Evolutionary conservation across 2,888 invertebrate species (phyloP), one percentile per base, ranked within the genome.

Genomic region (Eudemis profundana): DNA sequence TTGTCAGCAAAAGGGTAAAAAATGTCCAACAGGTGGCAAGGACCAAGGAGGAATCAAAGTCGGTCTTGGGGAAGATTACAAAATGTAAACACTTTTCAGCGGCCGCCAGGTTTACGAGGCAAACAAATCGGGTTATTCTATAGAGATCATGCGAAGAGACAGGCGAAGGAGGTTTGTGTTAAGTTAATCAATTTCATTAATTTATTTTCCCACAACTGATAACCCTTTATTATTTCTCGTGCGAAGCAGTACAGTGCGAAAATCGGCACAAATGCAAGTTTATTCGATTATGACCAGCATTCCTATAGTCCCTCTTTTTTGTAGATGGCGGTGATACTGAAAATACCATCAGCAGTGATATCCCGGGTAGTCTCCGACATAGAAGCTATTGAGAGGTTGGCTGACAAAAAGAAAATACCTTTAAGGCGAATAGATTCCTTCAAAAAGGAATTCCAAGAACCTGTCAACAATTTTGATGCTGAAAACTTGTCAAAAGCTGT

Each of bases 111-210:
- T 44, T 56, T 56, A 56, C 79, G 67, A 67, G 89, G 89, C n/a
- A 81, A 67, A 72, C 78, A 82, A 49, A 86, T 90, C 68, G 89
- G 89, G 5, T 61, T 86, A 0, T 89, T 76, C 68, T 90, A 81
- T 68, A 85, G 66, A 75, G 69, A 85, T 40, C 71, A 44, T 7
- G n/a, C 15, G 12, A 33, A 33, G 33, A 33, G 10, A 10, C 33
- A 7, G 8, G 2, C 5, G 8, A 33, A 8, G 33, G 33, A 33
- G 7, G 33, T 33, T 8, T 33, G 33, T 33, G 8, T 33, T 5
- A 5, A 23, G 1, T 33, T 5, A 5, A 23, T 0, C 33, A 33
- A 10, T 33, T 33, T 33, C 10, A 12, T 10, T 33, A 33, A n/a
- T n/a, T n/a, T n/a, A n/a, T 8, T 8, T 33, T 4, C 10, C 5